Evolutionary conservation across 2,888 invertebrate genomes (phyloP).

Genomic region (Leptopilina syphax): DNA sequence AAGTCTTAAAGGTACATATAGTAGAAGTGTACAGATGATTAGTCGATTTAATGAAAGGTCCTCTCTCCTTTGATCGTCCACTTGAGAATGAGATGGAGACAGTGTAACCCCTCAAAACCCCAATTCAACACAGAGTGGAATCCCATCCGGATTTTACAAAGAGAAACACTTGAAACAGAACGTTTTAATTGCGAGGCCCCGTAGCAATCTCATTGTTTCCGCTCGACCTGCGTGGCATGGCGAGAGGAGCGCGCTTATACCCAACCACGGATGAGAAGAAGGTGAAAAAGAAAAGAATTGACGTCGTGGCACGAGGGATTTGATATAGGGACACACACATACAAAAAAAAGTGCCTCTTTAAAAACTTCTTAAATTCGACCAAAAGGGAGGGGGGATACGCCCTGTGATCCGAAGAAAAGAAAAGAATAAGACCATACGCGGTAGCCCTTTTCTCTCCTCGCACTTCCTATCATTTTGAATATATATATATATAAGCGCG

Average conservation of each 20-base stretch:
- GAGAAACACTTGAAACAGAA: conserved; percentile 73
- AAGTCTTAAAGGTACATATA: neutral
- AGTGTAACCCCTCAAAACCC: conserved; percentile 58
- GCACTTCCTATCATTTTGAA: conserved; percentile 44
- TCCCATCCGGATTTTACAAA: conserved; percentile 56
- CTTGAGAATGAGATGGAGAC: conserved; percentile 48
- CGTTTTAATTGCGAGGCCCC: conserved; percentile 73
- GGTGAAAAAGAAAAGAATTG: conserved; percentile 32
- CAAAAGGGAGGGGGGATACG: conserved; percentile 45
- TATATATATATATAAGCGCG: neutral
- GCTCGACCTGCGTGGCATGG: conserved; percentile 60
- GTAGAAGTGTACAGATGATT: conserved; percentile 66
- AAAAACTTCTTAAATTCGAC: conserved; percentile 36
- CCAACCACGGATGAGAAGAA: conserved; percentile 43
- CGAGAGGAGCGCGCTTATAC: neutral
- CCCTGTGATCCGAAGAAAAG: conserved; percentile 43
- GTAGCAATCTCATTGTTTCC: conserved; percentile 70
- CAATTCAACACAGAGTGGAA: conserved; percentile 54
- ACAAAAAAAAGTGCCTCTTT: conserved; percentile 27
- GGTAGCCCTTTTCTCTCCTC: conserved; percentile 40
- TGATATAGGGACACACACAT: too few relatives aligned
- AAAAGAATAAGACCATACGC: conserved; percentile 13
- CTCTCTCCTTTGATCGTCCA: conserved; percentile 72
- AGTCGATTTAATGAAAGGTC: conserved; percentile 75
- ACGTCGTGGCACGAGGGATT: conserved; percentile 13